Base-by-base conservation (phyloP, 2,797 vertebrate genomes). In the Falco biarmicus region DNA sequence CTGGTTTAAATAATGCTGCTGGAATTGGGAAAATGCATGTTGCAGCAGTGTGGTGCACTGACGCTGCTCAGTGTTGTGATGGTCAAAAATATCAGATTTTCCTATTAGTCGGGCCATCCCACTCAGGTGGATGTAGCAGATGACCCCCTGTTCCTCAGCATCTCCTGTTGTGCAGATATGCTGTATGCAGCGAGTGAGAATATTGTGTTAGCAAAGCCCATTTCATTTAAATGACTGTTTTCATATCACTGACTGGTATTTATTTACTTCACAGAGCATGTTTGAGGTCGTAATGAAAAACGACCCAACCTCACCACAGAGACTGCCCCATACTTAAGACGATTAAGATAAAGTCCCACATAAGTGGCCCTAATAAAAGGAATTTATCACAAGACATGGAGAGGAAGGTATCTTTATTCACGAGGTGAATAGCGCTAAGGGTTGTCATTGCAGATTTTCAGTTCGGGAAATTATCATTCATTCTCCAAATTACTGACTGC, bases 321-420 rank as follows among this genome's bases (percentile, higher is more conserved):
- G 98, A 97, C 96, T 98, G 93, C 93, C 97, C 98, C 93, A 73
- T 87, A 96, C 97, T 96, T 98, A 96, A 97, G 94, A 97, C 97
- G 93, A 98, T 98, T 98, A 98, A 98, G 98, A 98, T 98, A 98
- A 98, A 98, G 98, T 97, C 97, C 94, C 82, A 43, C 84, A 13
- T 98, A 98, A 98, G 98, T 98, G 98, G 97, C 95, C 97, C 93
- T 98, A 98, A 98, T 98, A 98, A 98, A 98, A 98, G 97, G 97
- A 98, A 98, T 98, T 98, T 98, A 98, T 98, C 98, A 98, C 95
- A 57, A 97, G 97, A 98, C 98, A 98, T 73, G 96, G 96, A 93
- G 92, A 97, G 96, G 96, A 98, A 98, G 96, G 97, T 89, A 97
- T 98, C 97, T 98, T 98, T 98, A 98, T 98, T 98, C 98, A 98